Evolutionary conservation across 2,888 invertebrate species (phyloP).

Genomic region (Taenaris catops): DNA sequence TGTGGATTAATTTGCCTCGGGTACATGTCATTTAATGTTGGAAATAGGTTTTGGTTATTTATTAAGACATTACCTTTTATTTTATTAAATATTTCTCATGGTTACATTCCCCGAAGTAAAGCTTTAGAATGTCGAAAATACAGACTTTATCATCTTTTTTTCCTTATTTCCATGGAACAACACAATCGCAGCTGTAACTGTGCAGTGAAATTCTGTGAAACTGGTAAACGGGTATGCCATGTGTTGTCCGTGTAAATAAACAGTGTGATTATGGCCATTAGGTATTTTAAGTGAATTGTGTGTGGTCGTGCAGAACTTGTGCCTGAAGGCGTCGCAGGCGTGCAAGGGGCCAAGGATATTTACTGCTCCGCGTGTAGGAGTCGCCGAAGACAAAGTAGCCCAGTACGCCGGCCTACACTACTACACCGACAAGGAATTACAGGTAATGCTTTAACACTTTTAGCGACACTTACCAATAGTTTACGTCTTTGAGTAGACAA

Average conservation of each 20-base stretch:
- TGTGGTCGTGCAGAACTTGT: conserved; percentile 93
- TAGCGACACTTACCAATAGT: conserved; percentile 1
- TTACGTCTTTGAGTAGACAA: no score
- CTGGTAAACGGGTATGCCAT: conserved; percentile 18
- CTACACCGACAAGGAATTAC: conserved; percentile 95
- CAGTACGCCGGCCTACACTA: conserved; percentile 95
- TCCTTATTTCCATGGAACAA: conserved; percentile 3
- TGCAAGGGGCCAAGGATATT: conserved; percentile 91
- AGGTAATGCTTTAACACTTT: conserved; percentile 66
- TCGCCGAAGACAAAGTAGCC: conserved; percentile 94
- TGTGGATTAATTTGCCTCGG: no score
- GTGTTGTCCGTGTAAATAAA: conserved; percentile 38
- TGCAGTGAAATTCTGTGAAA: conserved; percentile 15
- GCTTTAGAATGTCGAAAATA: no score
- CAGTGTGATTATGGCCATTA: conserved; percentile 40
- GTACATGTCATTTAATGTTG: no score
- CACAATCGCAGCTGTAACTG: neutral
- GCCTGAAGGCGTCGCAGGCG: conserved; percentile 92
- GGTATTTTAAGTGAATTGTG: conserved; percentile 45
- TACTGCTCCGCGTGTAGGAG: conserved; percentile 91
- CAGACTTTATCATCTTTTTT: no score
- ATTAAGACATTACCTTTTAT: no score
- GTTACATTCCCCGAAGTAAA: no score
- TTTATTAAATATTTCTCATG: no score
- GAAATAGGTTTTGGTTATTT: no score